Evolutionary conservation across 1,140 invertebrate genomes (phyloP).

Genomic region (Sinonovacula constricta): DNA sequence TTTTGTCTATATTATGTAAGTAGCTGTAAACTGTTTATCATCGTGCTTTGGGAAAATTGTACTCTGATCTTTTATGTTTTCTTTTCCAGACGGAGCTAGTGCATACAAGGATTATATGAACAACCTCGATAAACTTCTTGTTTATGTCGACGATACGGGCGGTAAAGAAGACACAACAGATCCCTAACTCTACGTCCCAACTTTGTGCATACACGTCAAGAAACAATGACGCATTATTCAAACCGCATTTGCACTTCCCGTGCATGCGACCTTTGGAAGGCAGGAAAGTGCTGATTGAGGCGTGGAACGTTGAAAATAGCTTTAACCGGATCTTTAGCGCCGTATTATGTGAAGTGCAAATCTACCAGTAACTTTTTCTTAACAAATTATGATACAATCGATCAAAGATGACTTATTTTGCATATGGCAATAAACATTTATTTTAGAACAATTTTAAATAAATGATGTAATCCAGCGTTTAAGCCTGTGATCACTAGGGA

Average conservation of each 20-base stretch:
- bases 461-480: too few species aligned
- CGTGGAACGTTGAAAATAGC: slow-evolving; percentile 79
- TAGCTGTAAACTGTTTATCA: too few species aligned
- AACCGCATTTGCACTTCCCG: slow-evolving; percentile 79
- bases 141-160: slow-evolving; percentile 80
- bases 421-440: too few species aligned
- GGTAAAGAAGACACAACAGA: slow-evolving; percentile 63
- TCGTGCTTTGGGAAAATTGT: too few species aligned
- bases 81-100: slow-evolving; percentile 46
- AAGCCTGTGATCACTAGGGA: too few species aligned
- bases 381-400: too few species aligned
- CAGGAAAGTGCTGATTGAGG: slow-evolving; percentile 81
- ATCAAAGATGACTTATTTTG: too few species aligned
- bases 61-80: not conserved
- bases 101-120: slow-evolving; percentile 76
- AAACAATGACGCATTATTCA: slow-evolving; percentile 81
- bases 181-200: slow-evolving; percentile 66
- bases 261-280: slow-evolving; percentile 79
- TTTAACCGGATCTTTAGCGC: slow-evolving; percentile 81
- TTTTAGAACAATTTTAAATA: too few species aligned
- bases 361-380: slow-evolving; percentile 52
- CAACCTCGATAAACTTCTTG: slow-evolving; percentile 81
- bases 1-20: too few species aligned
- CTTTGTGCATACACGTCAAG: slow-evolving; percentile 80
- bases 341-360: slow-evolving; percentile 81